Evolutionary conservation across 2,888 invertebrate genomes (phyloP).

Genomic region (Netelia fuscicornis): DNA sequence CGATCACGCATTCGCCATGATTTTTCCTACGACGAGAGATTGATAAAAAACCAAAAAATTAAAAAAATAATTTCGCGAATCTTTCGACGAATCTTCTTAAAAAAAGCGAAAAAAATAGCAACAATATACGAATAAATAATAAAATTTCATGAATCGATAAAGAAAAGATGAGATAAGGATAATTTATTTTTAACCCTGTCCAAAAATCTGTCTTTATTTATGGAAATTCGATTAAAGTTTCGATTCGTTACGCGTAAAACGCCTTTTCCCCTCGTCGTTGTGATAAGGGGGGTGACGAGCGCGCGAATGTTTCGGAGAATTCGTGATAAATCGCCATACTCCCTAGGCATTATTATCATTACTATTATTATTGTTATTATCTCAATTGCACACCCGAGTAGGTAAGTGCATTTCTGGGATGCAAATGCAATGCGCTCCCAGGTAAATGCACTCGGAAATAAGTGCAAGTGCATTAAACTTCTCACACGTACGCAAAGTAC

Average conservation of each 20-base stretch:
- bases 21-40: too few species aligned
- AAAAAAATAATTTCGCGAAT: too few species aligned
- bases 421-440: slow-evolving; percentile 35
- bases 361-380: slow-evolving; percentile 12
- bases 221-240: not conserved
- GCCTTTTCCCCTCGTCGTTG: not conserved
- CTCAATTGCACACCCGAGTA: slow-evolving; percentile 7
- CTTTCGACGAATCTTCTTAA: too few species aligned
- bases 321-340: not conserved
- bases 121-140: too few species aligned
- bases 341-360: not conserved
- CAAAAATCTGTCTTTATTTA: not conserved
- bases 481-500: slow-evolving; percentile 5
- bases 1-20: too few species aligned
- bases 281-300: not conserved
- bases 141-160: too few species aligned
- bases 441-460: slow-evolving; percentile 42
- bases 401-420: slow-evolving; percentile 36
- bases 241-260: not conserved
- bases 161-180: too few species aligned
- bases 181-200: too few species aligned
- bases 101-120: too few species aligned
- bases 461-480: slow-evolving; percentile 23
- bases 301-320: slow-evolving; percentile 5
- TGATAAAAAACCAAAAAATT: too few species aligned